Evolutionary conservation across 2,888 invertebrate genomes (phyloP), one percentile per base, ranked within the genome.

Genomic region (Disparrhopalites patrizii): DNA sequence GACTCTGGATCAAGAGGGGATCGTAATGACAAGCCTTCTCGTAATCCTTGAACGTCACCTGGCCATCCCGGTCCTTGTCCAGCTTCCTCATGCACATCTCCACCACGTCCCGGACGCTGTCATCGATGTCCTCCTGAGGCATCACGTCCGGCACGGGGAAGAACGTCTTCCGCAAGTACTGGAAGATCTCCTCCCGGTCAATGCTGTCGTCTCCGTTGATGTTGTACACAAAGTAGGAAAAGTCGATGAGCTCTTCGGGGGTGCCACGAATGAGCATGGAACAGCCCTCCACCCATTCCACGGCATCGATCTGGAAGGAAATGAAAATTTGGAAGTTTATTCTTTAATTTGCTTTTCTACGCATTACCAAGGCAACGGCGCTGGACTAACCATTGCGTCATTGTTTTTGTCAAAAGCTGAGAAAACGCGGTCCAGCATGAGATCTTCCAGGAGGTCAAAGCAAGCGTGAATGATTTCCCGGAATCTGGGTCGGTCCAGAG

Each of bases 391-490:
- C n/a, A 60, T 20, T 28, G 68, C 72, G 57, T 72, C 70, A 33
- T 47, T 63, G 58, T 72, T 70, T 31, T 66, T 50, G 38, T 72
- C 72, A 55, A 70, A 72, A 20, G 68, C 67, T 20, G 64, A 61
- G 31, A 68, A 72, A 13, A 65, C 57, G 2, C 68, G 56, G 57
- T 72, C 72, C 40, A 72, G 55, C 72, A 72, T 72, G 2, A 72
- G 63, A 60, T 70, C 72, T 55, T 70, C 72, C 1, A 66, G 61
- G 23, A 72, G 68, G 60, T 66, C 63, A 31, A 72, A 72, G 15
- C 66, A 66, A 3, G 67, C 66, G 27, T 72, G 68, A 28, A 72
- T 68, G 33, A 72, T 64, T 43, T 70, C 70, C 5, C 72, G 62
- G 31, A 72, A 70, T 20, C 68, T 20, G 0, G 68, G 27, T 3